Base-by-base conservation (phyloP, 1,140 invertebrate species). In the Mactra quadrangularis region DNA sequence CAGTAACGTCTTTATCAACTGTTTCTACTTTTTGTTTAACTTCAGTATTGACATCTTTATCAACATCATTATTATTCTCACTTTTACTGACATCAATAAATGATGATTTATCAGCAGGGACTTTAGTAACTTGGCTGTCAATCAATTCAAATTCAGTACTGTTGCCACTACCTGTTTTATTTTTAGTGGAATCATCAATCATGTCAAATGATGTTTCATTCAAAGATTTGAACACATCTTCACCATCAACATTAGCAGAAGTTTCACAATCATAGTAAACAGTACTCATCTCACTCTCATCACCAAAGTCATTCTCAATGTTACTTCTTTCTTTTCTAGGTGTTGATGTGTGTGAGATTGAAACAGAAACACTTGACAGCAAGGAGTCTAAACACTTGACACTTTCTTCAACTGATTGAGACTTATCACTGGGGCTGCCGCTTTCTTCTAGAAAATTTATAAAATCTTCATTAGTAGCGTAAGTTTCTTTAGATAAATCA, bases 131-230 rank as follows among this genome's bases (percentile, higher is more conserved):
- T 25, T 81, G 33, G 4, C 45, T 57, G 59, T 81, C 64, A 31
- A 81, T 4, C 38, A 81, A 47, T 50, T 81, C 77, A 71, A 81
- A 81, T 35, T 50, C 81, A 55, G 77, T 60, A 31, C 22, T 45
- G 53, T 70, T 82, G n/a, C n/a, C n/a, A n/a, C n/a, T n/a, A 29
- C 25, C 64, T 45, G 50, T 53, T 35, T 57, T 75, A 27, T 31
- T 52, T 33, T 41, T 85, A 33, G 52, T 47, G 53, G 57, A 52
- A 27, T 52, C 53, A 52, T 79, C 83, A 47, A 84, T 87, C 3
- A 87, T 78, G 29, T 87, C 86, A 76, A 82, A 86, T n/a, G 84
- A 75, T 41, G 86, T 84, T 19, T 53, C 85, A 70, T 86, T 68
- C n/a, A 81, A 29, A 13, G 77, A 71, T 50, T 81, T 81, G 47